Evolutionary conservation across 2,797 vertebrate species (phyloP).

Genomic region (Labroides dimidiatus): DNA sequence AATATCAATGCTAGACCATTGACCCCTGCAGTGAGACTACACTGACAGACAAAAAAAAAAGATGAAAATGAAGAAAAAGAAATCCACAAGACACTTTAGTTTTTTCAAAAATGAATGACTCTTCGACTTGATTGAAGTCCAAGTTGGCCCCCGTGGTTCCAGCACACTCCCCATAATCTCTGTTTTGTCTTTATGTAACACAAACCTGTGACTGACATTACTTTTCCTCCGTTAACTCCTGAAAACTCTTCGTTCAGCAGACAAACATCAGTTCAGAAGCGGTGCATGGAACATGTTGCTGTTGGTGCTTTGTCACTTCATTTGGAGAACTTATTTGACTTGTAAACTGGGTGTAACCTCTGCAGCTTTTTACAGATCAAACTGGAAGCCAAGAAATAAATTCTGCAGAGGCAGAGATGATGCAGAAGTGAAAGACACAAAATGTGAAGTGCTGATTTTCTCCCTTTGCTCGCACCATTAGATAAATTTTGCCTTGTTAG

Average conservation of each 20-base stretch:
- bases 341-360: neutral
- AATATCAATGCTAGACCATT: too few species aligned
- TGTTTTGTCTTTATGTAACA: too few species aligned
- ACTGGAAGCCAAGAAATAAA: neutral
- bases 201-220: too few species aligned
- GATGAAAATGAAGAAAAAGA: too few species aligned
- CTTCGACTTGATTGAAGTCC: too few species aligned
- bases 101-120: too few species aligned
- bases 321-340: neutral
- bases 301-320: neutral
- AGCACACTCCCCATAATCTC: too few species aligned
- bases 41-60: too few species aligned
- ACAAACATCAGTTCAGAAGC: neutral
- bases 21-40: too few species aligned
- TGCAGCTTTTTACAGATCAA: neutral
- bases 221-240: neutral
- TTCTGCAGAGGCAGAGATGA: neutral
- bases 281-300: neutral
- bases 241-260: neutral
- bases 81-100: too few species aligned
- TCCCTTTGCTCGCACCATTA: conserved; percentile 1
- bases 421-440: neutral
- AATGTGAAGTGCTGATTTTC: conserved; percentile 1
- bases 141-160: too few species aligned
- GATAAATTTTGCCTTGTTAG: conserved; percentile 36